Percentiles rank a stretch among this genome's conserved stretches.
These are phyloP conservation scores for Crotalus viridis DNA, from an alignment of 2,113 vertebrate genomes.

Conservation along the genomic window DNA sequence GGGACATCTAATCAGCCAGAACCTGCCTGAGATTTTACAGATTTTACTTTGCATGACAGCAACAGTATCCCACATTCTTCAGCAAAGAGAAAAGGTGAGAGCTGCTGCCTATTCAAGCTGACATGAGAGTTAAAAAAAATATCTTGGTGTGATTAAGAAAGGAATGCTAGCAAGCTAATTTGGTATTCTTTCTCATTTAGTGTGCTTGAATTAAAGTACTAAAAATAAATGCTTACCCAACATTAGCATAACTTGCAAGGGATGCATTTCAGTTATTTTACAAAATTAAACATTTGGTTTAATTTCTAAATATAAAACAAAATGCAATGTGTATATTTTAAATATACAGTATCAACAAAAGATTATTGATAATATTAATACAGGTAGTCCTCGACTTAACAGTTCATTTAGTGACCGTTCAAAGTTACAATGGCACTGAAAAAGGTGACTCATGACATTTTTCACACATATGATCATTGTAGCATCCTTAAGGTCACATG, in stretches of 20 bases:
- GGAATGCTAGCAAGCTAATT: not conserved
- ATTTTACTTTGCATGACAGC: constrained; percentile 88
- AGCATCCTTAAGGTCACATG: too few relatives aligned
- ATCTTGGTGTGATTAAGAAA: not conserved
- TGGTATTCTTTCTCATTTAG: not conserved
- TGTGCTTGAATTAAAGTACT: not conserved
- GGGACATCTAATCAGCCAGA: constrained; percentile 82
- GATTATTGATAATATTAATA: not conserved
- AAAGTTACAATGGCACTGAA: too few relatives aligned
- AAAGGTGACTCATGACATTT: too few relatives aligned
- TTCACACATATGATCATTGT: too few relatives aligned
- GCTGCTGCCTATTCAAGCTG: not conserved
- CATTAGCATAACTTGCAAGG: not conserved
- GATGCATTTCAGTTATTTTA: not conserved
- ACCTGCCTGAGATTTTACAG: constrained; percentile 90
- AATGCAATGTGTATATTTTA: not conserved
- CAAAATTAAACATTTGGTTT: not conserved
- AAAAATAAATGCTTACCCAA: not conserved
- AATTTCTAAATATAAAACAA: not conserved
- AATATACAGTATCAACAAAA: not conserved
- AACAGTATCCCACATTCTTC: constrained; percentile 76
- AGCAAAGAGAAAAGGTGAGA: constrained; percentile 84
- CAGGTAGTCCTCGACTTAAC: too few relatives aligned
- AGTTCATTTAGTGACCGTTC: too few relatives aligned
- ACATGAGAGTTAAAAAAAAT: not conserved